Evolutionary conservation across 1,140 invertebrate species (phyloP).

Genomic region (Acyrthosiphon pisum): DNA sequence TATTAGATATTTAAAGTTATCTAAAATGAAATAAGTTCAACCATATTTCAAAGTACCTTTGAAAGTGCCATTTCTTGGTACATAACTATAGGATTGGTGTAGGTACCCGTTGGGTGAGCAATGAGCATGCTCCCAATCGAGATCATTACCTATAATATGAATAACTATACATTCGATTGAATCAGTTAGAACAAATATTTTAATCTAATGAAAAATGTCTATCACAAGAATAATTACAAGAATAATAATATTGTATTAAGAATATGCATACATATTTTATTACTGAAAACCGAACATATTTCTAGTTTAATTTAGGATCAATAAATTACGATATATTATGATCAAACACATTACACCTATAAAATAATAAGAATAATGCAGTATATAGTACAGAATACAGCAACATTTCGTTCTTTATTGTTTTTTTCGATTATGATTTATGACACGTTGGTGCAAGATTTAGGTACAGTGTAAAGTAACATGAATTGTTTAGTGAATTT

Average conservation of each 20-base stretch:
- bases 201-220: too few relatives aligned
- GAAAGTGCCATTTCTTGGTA: too few relatives aligned
- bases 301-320: neutral
- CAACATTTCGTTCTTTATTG: neutral
- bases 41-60: too few relatives aligned
- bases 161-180: too few relatives aligned
- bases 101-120: too few relatives aligned
- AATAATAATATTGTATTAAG: neutral
- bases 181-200: too few relatives aligned
- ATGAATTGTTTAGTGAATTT: neutral
- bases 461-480: neutral
- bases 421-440: neutral
- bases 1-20: neutral
- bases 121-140: too few relatives aligned
- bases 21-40: neutral
- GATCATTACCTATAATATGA: too few relatives aligned
- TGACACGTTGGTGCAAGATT: neutral
- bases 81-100: too few relatives aligned
- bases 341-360: neutral
- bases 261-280: neutral
- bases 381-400: neutral
- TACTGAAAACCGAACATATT: neutral
- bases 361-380: neutral
- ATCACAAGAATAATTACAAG: too few relatives aligned
- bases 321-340: neutral